Conservation (phyloP, 2,888 invertebrate species). For the Chymomyza fuscimana region DNA sequence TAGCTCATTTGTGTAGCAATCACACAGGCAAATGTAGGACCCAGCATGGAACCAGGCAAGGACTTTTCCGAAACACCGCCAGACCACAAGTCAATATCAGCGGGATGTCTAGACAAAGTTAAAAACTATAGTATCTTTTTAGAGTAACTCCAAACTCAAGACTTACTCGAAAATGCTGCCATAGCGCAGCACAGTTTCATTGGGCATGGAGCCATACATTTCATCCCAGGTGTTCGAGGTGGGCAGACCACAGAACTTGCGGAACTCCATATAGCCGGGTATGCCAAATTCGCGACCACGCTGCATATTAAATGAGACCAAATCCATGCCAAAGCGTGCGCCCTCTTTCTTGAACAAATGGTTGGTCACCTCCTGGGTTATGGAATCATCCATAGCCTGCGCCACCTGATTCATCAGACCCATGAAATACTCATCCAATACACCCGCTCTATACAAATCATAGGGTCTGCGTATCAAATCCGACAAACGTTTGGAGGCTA, state of each 20-base stretch:
- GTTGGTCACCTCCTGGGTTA: slow-evolving; percentile 94
- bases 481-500: slow-evolving; percentile 93
- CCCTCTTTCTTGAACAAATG: slow-evolving; percentile 91
- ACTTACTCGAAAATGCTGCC: slow-evolving; percentile 90
- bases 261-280: slow-evolving; percentile 95
- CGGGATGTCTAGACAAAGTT: slow-evolving; percentile 84
- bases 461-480: slow-evolving; percentile 93
- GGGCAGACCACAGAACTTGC: slow-evolving; percentile 93
- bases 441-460: slow-evolving; percentile 93
- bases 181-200: slow-evolving; percentile 91
- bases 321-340: slow-evolving; percentile 89
- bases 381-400: slow-evolving; percentile 96
- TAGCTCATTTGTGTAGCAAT: slow-evolving; percentile 96
- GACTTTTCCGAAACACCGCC: slow-evolving; percentile 96
- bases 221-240: slow-evolving; percentile 88
- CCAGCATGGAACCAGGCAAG: slow-evolving; percentile 93
- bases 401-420: slow-evolving; percentile 96
- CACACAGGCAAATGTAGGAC: slow-evolving; percentile 95
- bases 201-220: slow-evolving; percentile 92
- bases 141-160: not conserved
- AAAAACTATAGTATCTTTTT: not conserved
- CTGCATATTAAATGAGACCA: slow-evolving; percentile 96
- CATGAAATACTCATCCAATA: slow-evolving; percentile 94
- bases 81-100: slow-evolving; percentile 96
- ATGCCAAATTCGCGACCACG: slow-evolving; percentile 94